A percentile compares a stretch with the other conserved stretches of the same genome.
These are phyloP conservation scores for Leptura quadrifasciata DNA, from an alignment of 2,888 invertebrate species.

Conservation along the genomic window DNA sequence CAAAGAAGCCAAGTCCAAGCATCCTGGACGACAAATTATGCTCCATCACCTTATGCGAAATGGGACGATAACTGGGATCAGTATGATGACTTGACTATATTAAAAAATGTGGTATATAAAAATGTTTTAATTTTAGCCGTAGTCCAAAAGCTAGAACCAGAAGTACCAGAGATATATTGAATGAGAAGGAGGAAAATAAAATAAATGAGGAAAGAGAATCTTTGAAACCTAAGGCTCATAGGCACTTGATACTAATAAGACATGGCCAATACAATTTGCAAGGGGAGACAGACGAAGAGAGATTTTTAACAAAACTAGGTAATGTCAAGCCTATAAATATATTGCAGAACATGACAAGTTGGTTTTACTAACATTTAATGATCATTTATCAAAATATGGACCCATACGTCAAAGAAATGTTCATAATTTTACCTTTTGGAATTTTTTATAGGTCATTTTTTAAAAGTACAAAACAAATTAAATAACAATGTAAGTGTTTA, in stretches of 20 bases:
- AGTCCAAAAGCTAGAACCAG: slow-evolving; percentile 82
- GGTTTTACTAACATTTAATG: too few relatives aligned
- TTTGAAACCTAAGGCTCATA: slow-evolving; percentile 77
- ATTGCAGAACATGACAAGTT: too few relatives aligned
- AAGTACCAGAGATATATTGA: slow-evolving; percentile 76
- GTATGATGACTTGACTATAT: slow-evolving; percentile 74
- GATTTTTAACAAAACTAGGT: slow-evolving; percentile 88
- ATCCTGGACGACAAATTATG: slow-evolving; percentile 83
- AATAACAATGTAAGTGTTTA: too few relatives aligned
- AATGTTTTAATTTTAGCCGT: slow-evolving; percentile 75
- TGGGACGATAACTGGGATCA: slow-evolving; percentile 96
- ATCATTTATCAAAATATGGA: too few relatives aligned
- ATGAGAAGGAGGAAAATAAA: slow-evolving; percentile 80
- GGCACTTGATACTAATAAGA: slow-evolving; percentile 93
- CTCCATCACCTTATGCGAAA: slow-evolving; percentile 78
- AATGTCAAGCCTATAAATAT: too few relatives aligned
- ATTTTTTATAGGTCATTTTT: too few relatives aligned
- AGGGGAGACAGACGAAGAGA: slow-evolving; percentile 83
- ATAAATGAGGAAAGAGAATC: slow-evolving; percentile 82
- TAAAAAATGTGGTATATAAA: not conserved
- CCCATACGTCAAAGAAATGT: too few relatives aligned
- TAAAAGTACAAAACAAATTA: too few relatives aligned
- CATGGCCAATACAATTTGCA: slow-evolving; percentile 95
- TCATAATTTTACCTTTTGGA: too few relatives aligned
- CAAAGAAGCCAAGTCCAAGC: slow-evolving; percentile 74